Evolutionary conservation across 1,140 invertebrate genomes (phyloP).

Genomic region (Leptonema lineaticorne): DNA sequence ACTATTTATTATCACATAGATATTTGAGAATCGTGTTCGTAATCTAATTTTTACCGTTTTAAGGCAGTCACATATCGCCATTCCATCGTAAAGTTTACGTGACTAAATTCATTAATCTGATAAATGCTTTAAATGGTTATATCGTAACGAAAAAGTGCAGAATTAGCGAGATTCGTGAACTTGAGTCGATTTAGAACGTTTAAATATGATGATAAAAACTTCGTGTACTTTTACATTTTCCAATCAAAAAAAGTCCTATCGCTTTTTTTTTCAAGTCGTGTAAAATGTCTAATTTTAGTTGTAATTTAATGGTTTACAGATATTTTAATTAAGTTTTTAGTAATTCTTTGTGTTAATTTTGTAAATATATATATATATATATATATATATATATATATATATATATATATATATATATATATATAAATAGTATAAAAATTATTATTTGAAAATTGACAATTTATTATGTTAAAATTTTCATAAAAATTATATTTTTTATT

Average conservation of each 20-base stretch:
- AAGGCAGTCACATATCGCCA: not conserved
- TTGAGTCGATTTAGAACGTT: not conserved
- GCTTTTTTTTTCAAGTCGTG: not conserved
- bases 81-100: not conserved
- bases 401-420: not conserved
- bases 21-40: constrained; percentile 1
- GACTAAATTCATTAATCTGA: not conserved
- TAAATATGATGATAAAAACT: constrained; percentile 11
- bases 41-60: constrained; percentile 6
- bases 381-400: not conserved
- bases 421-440: not conserved
- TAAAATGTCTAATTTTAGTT: not conserved
- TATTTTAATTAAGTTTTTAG: too few relatives aligned
- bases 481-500: not conserved
- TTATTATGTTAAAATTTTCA: too few relatives aligned
- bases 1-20: not conserved
- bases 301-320: too few relatives aligned
- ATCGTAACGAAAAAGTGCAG: not conserved
- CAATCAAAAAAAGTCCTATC: not conserved
- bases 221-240: not conserved
- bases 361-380: not conserved
- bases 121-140: too few relatives aligned
- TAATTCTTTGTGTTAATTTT: too few relatives aligned
- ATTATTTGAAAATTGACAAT: too few relatives aligned
- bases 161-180: constrained; percentile 5